These are phyloP conservation scores for Petrolisthes manimaculis DNA, from an alignment of 2,888 invertebrate genomes.

Conservation along the genomic window DNA sequence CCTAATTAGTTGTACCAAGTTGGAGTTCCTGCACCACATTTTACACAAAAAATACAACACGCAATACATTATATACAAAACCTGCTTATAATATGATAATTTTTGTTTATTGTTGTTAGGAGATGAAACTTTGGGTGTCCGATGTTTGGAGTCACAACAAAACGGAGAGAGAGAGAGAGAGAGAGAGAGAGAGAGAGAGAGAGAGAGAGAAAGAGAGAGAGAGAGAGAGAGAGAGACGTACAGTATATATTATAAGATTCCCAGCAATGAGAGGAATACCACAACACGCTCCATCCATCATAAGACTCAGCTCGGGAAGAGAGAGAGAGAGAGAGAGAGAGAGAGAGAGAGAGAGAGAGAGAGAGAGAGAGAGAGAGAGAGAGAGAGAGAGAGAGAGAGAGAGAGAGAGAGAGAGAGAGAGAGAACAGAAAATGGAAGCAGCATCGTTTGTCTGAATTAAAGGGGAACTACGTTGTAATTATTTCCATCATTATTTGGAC, in stretches of 20 bases:
- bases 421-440: background rate
- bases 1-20: background rate
- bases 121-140: too few species aligned
- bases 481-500: conserved; percentile 8
- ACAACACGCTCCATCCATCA: too few species aligned
- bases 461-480: conserved; percentile 8
- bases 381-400: background rate
- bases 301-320: background rate
- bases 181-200: background rate
- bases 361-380: background rate
- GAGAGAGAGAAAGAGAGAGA: background rate
- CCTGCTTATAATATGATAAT: too few species aligned
- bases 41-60: too few species aligned
- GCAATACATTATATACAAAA: too few species aligned
- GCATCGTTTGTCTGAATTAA: conserved; percentile 18
- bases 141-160: too few species aligned
- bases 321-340: background rate
- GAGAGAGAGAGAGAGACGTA: background rate
- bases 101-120: too few species aligned
- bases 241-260: too few species aligned
- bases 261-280: too few species aligned
- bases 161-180: background rate
- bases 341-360: background rate
- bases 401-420: conserved; percentile 24
- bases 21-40: too few species aligned